Base-by-base conservation (phyloP, 2,888 invertebrate species). In the Nipponacmea schrenckii region DNA sequence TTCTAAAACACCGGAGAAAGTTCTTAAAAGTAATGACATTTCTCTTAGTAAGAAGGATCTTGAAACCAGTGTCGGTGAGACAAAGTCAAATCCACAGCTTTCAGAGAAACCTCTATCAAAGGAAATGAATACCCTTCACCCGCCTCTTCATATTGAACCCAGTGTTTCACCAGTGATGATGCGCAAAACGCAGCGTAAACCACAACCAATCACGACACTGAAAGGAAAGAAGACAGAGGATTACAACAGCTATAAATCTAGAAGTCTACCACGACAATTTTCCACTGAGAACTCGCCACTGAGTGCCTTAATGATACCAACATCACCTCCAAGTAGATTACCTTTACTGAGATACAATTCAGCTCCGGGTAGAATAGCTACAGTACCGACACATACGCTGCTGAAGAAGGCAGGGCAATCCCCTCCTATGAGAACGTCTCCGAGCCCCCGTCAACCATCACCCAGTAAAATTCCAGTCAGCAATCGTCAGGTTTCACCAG, bases 201-300 rank as follows among this genome's bases (percentile, higher is more conserved):
- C 82, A 14, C 85, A 85, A 65, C 85, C 85, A 1, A 80, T 85
- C 7, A 85, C 85, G 17, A 83, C 84, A 10, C 70, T 85, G 14
- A 85, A 84, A 69, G 79, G 80, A 0, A 70, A 67, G 31, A 70
- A 31, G n/a, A n/a, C 39, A 4, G 71, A 68, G 27, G 75, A 76
- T 31, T 74, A 77, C 1, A 75, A 70, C 15, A 48, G 45, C 4
- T 77, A 77, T 15, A 77, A 77, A 48, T 77, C 79, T n/a, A 72
- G 74, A 56, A 81, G 79, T 66, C 68, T 79, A 8, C 80, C 83
- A 2, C 73, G 81, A 10, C 79, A 77, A 45, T 75, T 77, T 12
- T 64, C 73, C 0, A 68, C 74, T 0, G 76, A 77, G 48, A 70
- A 77, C 5, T 72, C 73, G 44, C 67, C 73, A 24, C 67, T 74